Evolutionary conservation across 2,797 vertebrate genomes (phyloP), one percentile per base, ranked within the genome.

Genomic region (Melanotaenia parkinsoni): DNA sequence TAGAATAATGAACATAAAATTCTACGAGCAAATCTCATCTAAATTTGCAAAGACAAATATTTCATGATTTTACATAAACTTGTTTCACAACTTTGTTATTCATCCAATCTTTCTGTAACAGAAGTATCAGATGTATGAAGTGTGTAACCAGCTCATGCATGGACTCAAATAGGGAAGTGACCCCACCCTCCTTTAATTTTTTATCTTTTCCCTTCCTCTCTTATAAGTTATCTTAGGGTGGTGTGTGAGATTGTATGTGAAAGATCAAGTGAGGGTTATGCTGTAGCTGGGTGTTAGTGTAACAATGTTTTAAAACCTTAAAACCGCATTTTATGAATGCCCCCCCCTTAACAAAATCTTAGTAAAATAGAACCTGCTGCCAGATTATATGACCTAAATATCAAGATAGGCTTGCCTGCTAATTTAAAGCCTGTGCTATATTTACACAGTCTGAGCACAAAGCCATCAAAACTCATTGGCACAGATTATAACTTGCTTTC

Each of bases 161-260:
- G 32, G 20, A 74, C 63, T 67, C 16, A 61, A 87, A 89, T 72
- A 71, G 63, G 72, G 86, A 89, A 84, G 67, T 84, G 70, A 76
- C 63, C 47, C 70, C 79, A 77, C 80, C 66, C 61, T 70, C 38
- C 57, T 64, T 79, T 81, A 80, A 81, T 80, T 85, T 79, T 71
- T 76, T 38, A 50, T 79, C 72, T 80, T 86, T 77, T 87, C 70
- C 73, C 80, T 92, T 91, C 81, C 87, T 86, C 81, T 88, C 77
- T 89, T 72, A 57, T 63, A 68, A 79, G 76, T 70, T 91, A 86
- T 79, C 84, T 87, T 83, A 86, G 59, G 72, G 57, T 53, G 30
- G 22, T 68, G 59, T 57, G 66, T 66, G 5, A 47, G n/a, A 11
- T 3, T 53, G 60, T 74, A 37, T 63, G 22, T 58, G 9, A 76